Base-by-base conservation (phyloP, 2,113 vertebrate species). In the Sapayoa aenigma region DNA sequence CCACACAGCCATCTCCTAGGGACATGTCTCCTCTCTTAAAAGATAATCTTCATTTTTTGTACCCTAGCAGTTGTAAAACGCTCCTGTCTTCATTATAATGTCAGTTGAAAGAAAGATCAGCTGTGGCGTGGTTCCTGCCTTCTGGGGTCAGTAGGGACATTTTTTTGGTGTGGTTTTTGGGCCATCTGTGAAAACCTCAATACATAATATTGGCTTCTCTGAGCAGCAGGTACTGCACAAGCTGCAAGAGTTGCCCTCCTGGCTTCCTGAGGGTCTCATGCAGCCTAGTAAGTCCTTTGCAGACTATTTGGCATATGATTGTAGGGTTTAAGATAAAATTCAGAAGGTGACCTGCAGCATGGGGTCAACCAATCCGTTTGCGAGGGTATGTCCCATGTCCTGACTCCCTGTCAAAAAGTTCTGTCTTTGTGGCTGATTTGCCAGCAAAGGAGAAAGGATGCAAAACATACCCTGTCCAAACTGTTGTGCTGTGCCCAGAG, bases 171-270 rank as follows among this genome's bases (percentile, higher is more conserved):
- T 39, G 53, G 0, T 14, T 86, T 90, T 56, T 24, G 33, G 15
- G 9, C 3, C 1, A 6, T 35, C 12, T 56, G 33, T 44, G 28
- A 58, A 73, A 65, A 72, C 14, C 15, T 24, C 1, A 2, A 46
- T 12, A 10, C 2, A 22, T 46, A 42, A 5, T 23, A 8, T 52
- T 56, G 30, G 8, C 14, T 87, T 84, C 10, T 12, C n/a, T 62
- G n/a, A 14, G 25, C 20, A 9, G 47, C 25, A 50, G 84, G 35
- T 46, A 6, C 35, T 0, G 0, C 14, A 8, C 13, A 6, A 37
- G 24, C 14, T 63, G n/a, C 35, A 73, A 5, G 15, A 17, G 9
- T 44, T 74, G 74, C 27, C 15, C 22, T 86, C 47, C 52, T 58
- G 52, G 25, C 11, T 7, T 7, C 3, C 21, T 31, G 41, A 73